Percentiles rank a stretch among this genome's conserved stretches.
These are phyloP conservation scores for Clistopyga incitator DNA, from an alignment of 2,888 invertebrate species.

Conservation along the genomic window DNA sequence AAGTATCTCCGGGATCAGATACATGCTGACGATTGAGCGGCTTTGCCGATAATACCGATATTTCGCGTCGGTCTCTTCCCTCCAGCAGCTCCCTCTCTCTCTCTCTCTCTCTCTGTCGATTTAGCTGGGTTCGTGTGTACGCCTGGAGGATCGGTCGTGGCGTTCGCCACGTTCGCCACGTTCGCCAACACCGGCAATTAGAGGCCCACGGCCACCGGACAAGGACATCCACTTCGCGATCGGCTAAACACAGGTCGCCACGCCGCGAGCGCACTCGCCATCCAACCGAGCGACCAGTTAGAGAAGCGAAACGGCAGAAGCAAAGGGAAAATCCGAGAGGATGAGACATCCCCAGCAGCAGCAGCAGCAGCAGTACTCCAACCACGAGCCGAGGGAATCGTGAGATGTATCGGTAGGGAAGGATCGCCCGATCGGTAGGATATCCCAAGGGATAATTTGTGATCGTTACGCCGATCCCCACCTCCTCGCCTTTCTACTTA, in stretches of 20 bases:
- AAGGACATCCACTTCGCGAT: slow-evolving; percentile 82
- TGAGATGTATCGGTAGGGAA: slow-evolving; percentile 60
- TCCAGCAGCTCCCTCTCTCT: too few species aligned
- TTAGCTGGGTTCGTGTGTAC: slow-evolving; percentile 42
- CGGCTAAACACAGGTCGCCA: slow-evolving; percentile 80
- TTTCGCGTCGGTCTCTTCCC: neutral
- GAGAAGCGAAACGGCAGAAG: slow-evolving; percentile 54
- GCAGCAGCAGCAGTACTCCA: slow-evolving; percentile 3
- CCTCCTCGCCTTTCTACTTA: slow-evolving; percentile 7
- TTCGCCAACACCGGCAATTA: slow-evolving; percentile 79
- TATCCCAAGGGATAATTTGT: slow-evolving; percentile 76
- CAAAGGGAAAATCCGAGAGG: slow-evolving; percentile 39
- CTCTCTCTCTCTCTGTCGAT: slow-evolving; percentile 36
- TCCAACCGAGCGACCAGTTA: slow-evolving; percentile 31
- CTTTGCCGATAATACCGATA: slow-evolving; percentile 6
- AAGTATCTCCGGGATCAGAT: neutral
- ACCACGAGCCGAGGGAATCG: slow-evolving; percentile 12
- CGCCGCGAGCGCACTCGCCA: slow-evolving; percentile 70
- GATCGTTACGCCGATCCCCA: slow-evolving; percentile 73
- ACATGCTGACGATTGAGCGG: neutral
- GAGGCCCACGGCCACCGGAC: slow-evolving; percentile 79
- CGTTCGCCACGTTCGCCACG: slow-evolving; percentile 68
- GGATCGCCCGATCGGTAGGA: slow-evolving; percentile 62
- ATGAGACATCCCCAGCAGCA: slow-evolving; percentile 29
- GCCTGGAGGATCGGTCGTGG: neutral